Percentiles rank a stretch among this genome's conserved stretches.
These are phyloP conservation scores for rat (Rattus norvegicus) DNA, from an alignment of 2,113 vertebrate species.

Conservation along the genomic window DNA sequence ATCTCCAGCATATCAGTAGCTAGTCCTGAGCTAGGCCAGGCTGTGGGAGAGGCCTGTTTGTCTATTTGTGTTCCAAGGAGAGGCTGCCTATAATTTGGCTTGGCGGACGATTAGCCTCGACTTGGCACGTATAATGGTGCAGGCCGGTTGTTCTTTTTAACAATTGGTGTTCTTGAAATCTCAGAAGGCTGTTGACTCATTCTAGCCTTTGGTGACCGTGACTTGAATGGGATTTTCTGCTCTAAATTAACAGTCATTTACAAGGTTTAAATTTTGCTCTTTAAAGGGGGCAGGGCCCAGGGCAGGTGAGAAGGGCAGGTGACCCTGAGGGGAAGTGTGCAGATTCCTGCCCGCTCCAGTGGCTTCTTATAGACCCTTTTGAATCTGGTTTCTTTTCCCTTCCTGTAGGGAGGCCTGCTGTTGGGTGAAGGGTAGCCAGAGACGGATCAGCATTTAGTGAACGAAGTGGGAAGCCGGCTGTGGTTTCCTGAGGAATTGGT, in stretches of 20 bases:
- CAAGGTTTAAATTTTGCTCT: slow-evolving; percentile 69
- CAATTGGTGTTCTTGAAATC: slow-evolving; percentile 82
- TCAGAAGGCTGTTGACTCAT: slow-evolving; percentile 81
- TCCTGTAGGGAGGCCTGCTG: neutral
- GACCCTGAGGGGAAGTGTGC: slow-evolving; percentile 9
- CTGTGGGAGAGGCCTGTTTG: slow-evolving; percentile 77
- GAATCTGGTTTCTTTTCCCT: neutral
- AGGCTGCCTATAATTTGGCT: slow-evolving; percentile 80
- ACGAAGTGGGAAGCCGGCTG: slow-evolving; percentile 33
- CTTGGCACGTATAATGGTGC: slow-evolving; percentile 74
- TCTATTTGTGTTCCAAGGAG: slow-evolving; percentile 77
- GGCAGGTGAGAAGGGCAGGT: slow-evolving; percentile 74
- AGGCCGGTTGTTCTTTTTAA: slow-evolving; percentile 77
- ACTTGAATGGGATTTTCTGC: slow-evolving; percentile 78
- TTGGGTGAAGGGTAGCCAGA: slow-evolving; percentile 25
- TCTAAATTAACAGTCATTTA: slow-evolving; percentile 73
- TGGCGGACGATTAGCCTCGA: slow-evolving; percentile 63
- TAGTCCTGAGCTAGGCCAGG: slow-evolving; percentile 53
- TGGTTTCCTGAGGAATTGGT: slow-evolving; percentile 55
- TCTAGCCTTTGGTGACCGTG: slow-evolving; percentile 75
- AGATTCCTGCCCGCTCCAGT: neutral
- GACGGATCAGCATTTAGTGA: slow-evolving; percentile 30
- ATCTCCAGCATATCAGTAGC: slow-evolving; percentile 80
- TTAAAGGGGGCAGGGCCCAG: slow-evolving; percentile 6
- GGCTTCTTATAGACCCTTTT: neutral